Evolutionary conservation across 1,140 invertebrate species (phyloP).

Genomic region (Nephila pilipes): DNA sequence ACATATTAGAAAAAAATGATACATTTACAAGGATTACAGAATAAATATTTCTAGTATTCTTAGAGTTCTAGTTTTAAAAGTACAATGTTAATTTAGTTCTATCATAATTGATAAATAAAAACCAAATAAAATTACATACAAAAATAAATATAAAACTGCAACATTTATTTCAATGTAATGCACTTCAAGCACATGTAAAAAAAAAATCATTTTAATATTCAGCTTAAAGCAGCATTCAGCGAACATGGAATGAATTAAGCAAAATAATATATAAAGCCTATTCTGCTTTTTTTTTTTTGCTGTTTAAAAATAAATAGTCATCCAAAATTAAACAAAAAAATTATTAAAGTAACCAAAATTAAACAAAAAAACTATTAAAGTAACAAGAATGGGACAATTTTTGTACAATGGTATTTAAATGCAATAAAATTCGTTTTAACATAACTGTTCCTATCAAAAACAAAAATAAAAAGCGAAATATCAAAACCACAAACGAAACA

Average conservation of each 20-base stretch:
- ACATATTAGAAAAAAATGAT: too few species aligned
- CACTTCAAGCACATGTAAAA: background rate
- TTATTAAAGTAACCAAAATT: too few species aligned
- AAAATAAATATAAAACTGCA: background rate
- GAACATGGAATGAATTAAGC: background rate
- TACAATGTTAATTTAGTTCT: background rate
- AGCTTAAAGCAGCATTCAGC: background rate
- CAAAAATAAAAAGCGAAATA: too few species aligned
- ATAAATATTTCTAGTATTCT: background rate
- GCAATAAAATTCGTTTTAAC: too few species aligned
- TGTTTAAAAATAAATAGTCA: too few species aligned
- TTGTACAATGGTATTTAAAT: too few species aligned
- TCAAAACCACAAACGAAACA: too few species aligned
- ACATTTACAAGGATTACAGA: background rate
- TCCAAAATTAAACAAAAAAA: too few species aligned
- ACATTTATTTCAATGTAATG: background rate
- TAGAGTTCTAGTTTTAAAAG: background rate
- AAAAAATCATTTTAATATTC: background rate
- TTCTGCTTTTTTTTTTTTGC: too few species aligned
- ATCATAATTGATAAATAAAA: background rate
- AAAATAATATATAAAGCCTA: background rate
- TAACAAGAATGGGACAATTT: too few species aligned
- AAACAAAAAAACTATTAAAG: too few species aligned
- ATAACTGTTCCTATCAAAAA: too few species aligned
- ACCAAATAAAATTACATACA: background rate